Percentiles rank a stretch among this genome's conserved stretches.
These are phyloP conservation scores for Rana temporaria DNA, from an alignment of 2,113 vertebrate species.

Conservation along the genomic window DNA sequence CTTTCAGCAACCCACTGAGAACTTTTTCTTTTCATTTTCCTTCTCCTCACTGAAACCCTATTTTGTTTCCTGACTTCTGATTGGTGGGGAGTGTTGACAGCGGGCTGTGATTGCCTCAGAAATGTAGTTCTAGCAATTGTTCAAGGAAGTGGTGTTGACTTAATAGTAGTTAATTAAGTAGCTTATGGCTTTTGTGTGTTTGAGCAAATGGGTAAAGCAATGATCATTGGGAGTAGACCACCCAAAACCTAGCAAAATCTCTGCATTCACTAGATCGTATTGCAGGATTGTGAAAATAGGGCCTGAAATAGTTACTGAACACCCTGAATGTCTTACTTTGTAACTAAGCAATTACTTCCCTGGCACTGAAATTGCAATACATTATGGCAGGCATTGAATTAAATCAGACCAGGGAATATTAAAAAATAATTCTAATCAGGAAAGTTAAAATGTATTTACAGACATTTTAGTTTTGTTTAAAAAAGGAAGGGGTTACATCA, in stretches of 20 bases:
- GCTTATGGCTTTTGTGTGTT: constrained; percentile 25
- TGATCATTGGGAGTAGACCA: background rate
- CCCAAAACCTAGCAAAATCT: constrained; percentile 34
- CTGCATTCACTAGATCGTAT: background rate
- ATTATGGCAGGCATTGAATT: too few relatives aligned
- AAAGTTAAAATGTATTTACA: too few relatives aligned
- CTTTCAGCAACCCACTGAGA: constrained; percentile 37
- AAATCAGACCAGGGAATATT: too few relatives aligned
- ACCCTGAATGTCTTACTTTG: too few relatives aligned
- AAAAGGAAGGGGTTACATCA: too few relatives aligned
- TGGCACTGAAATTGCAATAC: too few relatives aligned
- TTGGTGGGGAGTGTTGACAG: constrained; percentile 13
- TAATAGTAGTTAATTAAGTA: constrained; percentile 26
- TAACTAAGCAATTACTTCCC: too few relatives aligned
- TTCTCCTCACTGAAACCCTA: background rate
- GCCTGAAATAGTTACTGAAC: too few relatives aligned
- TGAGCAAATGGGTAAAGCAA: background rate
- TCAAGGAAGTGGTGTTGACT: constrained; percentile 19
- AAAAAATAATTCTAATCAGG: too few relatives aligned
- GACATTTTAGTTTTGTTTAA: too few relatives aligned
- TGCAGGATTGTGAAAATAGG: too few relatives aligned
- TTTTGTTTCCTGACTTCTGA: constrained; percentile 8
- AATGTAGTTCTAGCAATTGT: constrained; percentile 9
- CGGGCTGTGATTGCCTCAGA: too few relatives aligned
- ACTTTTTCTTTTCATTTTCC: constrained; percentile 23